phyloP scores from a whole-genome alignment of 1,140 invertebrate species.

The Pygmarrhopalites habei region DNA sequence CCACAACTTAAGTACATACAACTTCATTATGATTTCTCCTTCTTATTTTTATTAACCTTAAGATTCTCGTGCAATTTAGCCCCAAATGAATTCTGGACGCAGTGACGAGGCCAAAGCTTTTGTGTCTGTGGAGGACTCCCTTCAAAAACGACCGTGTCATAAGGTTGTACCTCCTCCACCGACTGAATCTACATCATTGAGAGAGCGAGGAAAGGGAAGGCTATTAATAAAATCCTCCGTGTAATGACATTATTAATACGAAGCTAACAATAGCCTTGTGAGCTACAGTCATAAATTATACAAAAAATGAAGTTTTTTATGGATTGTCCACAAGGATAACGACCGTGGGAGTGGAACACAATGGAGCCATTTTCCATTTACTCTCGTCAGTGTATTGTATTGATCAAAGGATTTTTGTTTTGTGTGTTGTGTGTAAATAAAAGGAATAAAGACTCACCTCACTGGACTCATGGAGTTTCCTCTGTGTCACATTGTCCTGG shows the following conservation, averaged over 20 bases:
- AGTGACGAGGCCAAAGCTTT: slow-evolving; percentile 88
- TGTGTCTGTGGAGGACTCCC: slow-evolving; percentile 75
- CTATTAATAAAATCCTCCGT: not conserved
- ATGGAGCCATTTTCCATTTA: not conserved
- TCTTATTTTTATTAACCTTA: slow-evolving; percentile 57
- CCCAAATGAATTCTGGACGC: slow-evolving; percentile 90
- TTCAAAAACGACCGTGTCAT: slow-evolving; percentile 86
- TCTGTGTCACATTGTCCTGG: slow-evolving; percentile 46
- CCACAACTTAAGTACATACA: not conserved
- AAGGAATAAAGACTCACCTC: not conserved
- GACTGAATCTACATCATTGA: slow-evolving; percentile 37
- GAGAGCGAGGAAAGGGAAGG: not conserved
- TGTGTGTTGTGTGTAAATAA: not conserved
- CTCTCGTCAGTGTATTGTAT: not conserved
- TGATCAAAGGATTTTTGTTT: not conserved
- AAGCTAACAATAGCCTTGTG: not conserved
- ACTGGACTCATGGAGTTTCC: not conserved
- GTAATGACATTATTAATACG: not conserved
- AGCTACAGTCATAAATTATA: not conserved
- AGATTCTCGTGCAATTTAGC: slow-evolving; percentile 86
- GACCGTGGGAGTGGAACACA: not conserved
- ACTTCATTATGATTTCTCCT: too few relatives aligned
- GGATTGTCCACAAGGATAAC: not conserved
- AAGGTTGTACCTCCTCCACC: slow-evolving; percentile 67
- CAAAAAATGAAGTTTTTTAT: not conserved